These are phyloP conservation scores for Pygoscelis adeliae DNA, from an alignment of 2,113 vertebrate species.

Conservation along the genomic window DNA sequence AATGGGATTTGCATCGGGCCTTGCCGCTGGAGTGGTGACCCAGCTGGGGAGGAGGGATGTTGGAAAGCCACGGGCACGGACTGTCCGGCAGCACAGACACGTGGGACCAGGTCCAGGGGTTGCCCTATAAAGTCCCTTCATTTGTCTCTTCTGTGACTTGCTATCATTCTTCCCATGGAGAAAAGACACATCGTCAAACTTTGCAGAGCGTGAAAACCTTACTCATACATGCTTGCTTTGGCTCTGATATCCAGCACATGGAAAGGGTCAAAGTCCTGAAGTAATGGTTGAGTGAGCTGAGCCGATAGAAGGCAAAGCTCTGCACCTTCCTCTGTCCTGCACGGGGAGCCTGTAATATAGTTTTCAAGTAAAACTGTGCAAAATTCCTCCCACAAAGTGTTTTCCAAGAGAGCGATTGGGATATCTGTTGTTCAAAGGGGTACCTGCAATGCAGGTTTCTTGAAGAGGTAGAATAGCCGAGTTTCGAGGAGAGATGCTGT, in stretches of 20 bases:
- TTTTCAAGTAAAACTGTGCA: neutral
- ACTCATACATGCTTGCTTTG: neutral
- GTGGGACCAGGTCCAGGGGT: neutral
- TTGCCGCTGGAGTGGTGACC: neutral
- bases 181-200: neutral
- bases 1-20: neutral
- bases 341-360: neutral
- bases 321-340: neutral
- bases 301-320: neutral
- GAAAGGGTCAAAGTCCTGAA: neutral
- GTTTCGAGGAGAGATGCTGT: neutral
- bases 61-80: neutral
- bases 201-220: neutral
- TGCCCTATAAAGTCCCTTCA: neutral
- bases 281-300: neutral
- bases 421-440: neutral
- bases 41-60: neutral
- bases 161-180: neutral
- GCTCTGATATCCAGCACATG: neutral
- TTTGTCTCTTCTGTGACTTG: neutral
- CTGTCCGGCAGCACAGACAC: accelerated
- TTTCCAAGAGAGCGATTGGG: neutral
- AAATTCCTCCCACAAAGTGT: neutral
- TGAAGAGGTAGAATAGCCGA: neutral
- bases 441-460: neutral